These are phyloP conservation scores for Gambusia yucatana DNA, from an alignment of 2,797 vertebrate species.

Conservation along the genomic window DNA sequence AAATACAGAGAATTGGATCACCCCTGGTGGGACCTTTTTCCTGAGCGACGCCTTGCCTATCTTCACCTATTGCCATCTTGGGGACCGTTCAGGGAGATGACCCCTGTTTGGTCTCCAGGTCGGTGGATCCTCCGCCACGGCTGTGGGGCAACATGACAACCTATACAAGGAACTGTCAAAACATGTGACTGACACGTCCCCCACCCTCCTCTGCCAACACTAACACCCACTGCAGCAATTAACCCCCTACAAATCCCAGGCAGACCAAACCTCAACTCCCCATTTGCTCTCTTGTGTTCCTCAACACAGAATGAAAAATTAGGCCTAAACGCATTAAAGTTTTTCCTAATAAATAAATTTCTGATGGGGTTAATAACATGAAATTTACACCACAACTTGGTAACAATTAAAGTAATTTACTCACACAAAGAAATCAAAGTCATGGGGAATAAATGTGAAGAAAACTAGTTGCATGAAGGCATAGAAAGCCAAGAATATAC, in stretches of 20 bases:
- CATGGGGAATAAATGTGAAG: background rate
- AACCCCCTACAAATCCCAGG: conserved; percentile 69
- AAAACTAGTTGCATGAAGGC: background rate
- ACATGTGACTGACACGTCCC: conserved; percentile 84
- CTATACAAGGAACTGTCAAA: conserved; percentile 87
- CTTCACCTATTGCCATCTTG: conserved; percentile 66
- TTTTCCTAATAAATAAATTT: background rate
- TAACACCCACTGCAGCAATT: conserved; percentile 58
- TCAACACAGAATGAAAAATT: background rate
- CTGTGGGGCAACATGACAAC: conserved; percentile 79
- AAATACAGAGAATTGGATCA: conserved; percentile 86
- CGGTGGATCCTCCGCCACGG: conserved; percentile 42
- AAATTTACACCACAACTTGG: background rate
- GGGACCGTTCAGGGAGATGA: conserved; percentile 72
- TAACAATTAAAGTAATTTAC: background rate
- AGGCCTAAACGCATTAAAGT: background rate
- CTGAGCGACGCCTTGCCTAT: conserved; percentile 69
- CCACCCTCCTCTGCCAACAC: conserved; percentile 64
- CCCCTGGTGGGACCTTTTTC: conserved; percentile 81
- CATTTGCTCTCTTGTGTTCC: conserved; percentile 46
- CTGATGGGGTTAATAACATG: background rate
- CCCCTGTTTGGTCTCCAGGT: conserved; percentile 62
- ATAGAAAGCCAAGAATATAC: background rate
- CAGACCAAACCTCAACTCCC: conserved; percentile 38
- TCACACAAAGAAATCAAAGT: background rate